Percentiles rank a stretch among this genome's conserved stretches.
Evolutionary conservation across 2,797 vertebrate genomes (phyloP).

Genomic region (Micrastur ruficollis): DNA sequence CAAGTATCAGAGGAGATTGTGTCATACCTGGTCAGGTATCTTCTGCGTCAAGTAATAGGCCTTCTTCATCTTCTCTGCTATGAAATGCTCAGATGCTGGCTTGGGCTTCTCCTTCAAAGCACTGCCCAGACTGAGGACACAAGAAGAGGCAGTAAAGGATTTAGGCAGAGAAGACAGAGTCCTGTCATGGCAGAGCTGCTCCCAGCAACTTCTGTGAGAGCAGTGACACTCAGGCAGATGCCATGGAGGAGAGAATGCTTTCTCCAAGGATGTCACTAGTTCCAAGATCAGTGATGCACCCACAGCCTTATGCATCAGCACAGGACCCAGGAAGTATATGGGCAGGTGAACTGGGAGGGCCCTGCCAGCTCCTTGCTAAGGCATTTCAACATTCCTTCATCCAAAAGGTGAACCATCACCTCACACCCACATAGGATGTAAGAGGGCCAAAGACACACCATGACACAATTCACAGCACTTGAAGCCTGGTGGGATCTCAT

Average conservation of each 20-base stretch:
- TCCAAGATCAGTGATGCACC: not conserved
- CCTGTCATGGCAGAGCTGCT: not conserved
- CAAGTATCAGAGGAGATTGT: not conserved
- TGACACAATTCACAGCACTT: not conserved
- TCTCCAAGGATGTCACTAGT: not conserved
- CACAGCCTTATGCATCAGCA: not conserved
- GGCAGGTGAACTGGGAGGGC: not conserved
- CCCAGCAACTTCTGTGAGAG: not conserved
- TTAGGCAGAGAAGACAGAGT: not conserved
- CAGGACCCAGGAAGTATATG: not conserved
- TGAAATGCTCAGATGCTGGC: conserved; percentile 70
- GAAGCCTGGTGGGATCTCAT: not conserved
- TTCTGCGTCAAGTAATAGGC: conserved; percentile 87
- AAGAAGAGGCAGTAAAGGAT: not conserved
- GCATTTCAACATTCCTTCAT: not conserved
- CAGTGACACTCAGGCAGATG: not conserved
- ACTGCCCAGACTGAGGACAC: conserved; percentile 67
- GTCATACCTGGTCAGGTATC: conserved; percentile 84
- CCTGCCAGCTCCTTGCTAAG: not conserved
- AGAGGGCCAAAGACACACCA: not conserved
- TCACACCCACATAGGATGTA: not conserved
- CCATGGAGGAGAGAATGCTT: not conserved
- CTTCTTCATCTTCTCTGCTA: conserved; percentile 90
- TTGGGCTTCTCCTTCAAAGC: conserved; percentile 72
- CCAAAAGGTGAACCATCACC: not conserved